Evolutionary conservation across 2,888 invertebrate species (phyloP).

Genomic region (Yponomeuta evonymella): DNA sequence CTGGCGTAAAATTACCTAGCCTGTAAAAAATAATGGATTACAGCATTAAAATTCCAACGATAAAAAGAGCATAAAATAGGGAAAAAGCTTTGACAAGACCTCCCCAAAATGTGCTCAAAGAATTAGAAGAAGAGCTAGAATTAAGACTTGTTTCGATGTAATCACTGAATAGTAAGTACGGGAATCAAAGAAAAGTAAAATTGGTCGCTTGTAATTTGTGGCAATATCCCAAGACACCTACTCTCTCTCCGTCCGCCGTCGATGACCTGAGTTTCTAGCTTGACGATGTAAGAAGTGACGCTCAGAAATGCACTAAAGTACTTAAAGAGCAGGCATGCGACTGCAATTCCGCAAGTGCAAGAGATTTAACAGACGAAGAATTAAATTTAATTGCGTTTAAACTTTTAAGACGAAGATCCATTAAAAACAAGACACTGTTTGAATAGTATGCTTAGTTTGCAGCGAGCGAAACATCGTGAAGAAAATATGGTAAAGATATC

Average conservation of each 20-base stretch:
- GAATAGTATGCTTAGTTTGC: neutral
- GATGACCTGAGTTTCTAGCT: constrained; percentile 28
- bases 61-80: neutral
- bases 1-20: neutral
- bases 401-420: neutral
- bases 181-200: neutral
- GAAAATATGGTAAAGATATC: neutral
- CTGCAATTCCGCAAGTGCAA: constrained; percentile 13
- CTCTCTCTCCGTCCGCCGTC: constrained; percentile 26
- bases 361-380: neutral
- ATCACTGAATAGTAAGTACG: neutral
- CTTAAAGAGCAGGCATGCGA: constrained; percentile 11
- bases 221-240: constrained; percentile 22
- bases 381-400: neutral
- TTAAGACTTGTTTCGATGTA: neutral
- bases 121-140: neutral
- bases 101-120: neutral
- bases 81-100: neutral
- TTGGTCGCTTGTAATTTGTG: constrained; percentile 23
- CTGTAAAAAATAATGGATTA: neutral
- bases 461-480: neutral
- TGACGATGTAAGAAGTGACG: constrained; percentile 24
- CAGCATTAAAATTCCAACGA: neutral
- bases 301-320: constrained; percentile 22
- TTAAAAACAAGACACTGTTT: neutral